phyloP scores from a whole-genome alignment of 2,797 vertebrate species.

The Cynopterus sphinx region DNA sequence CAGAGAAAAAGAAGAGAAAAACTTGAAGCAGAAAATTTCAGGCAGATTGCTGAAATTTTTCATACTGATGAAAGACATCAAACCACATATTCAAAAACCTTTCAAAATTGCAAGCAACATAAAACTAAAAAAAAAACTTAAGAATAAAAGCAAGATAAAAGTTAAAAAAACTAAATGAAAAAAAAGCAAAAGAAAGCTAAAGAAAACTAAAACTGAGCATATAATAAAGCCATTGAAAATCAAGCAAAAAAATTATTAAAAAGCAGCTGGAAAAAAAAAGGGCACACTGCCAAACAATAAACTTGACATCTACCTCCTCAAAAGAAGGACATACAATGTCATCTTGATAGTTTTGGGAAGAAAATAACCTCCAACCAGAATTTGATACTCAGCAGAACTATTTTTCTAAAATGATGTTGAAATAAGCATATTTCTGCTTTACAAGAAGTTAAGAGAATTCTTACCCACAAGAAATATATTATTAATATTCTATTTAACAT shows the following conservation, averaged over 20 bases:
- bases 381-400: slow-evolving; percentile 1
- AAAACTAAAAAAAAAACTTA: neutral
- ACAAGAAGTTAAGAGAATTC: neutral
- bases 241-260: neutral
- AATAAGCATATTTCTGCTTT: neutral
- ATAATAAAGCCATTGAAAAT: neutral
- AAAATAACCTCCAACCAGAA: neutral
- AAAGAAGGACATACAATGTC: neutral
- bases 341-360: neutral
- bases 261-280: neutral
- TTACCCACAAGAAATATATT: neutral
- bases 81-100: neutral
- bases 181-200: neutral
- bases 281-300: neutral
- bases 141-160: too few relatives aligned
- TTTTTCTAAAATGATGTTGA: neutral
- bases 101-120: neutral
- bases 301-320: neutral
- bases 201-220: neutral
- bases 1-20: neutral
- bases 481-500: neutral
- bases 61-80: slow-evolving; percentile 1
- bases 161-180: too few relatives aligned
- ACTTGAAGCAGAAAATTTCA: neutral
- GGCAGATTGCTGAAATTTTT: neutral